Percentiles rank a stretch among this genome's conserved stretches.
Evolutionary conservation across 2,113 vertebrate species (phyloP).

Genomic region (Barbus barbus): DNA sequence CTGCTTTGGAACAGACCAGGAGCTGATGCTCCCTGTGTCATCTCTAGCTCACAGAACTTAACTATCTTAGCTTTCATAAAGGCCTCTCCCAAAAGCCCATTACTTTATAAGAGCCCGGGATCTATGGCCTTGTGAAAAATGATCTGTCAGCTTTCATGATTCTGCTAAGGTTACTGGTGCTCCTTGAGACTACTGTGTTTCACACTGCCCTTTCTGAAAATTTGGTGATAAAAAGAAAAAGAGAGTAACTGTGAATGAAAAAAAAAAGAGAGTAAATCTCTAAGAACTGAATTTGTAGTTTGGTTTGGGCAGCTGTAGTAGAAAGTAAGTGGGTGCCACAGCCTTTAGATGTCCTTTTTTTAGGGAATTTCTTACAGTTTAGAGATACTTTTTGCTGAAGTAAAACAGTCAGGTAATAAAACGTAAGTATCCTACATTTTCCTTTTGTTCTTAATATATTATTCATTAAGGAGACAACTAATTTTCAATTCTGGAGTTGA

Average conservation of each 20-base stretch:
- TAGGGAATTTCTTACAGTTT: conserved; percentile 38
- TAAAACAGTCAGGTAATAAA: conserved; percentile 33
- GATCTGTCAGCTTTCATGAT: conserved; percentile 84
- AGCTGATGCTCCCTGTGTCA: conserved; percentile 73
- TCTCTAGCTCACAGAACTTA: conserved; percentile 80
- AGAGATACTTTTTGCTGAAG: background rate
- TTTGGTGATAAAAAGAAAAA: conserved; percentile 59
- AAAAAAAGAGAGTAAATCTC: conserved; percentile 41
- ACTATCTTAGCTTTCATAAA: conserved; percentile 84
- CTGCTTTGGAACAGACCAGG: conserved; percentile 72
- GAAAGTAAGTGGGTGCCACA: conserved; percentile 52
- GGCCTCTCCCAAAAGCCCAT: conserved; percentile 80
- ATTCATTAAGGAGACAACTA: conserved; percentile 54
- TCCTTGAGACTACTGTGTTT: conserved; percentile 71
- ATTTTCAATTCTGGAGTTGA: conserved; percentile 49
- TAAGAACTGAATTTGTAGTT: conserved; percentile 47
- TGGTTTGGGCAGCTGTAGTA: conserved; percentile 40
- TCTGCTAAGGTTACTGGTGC: conserved; percentile 79
- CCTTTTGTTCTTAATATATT: conserved; percentile 52
- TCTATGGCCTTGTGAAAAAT: conserved; percentile 84
- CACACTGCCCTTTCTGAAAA: conserved; percentile 65
- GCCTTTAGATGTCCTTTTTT: background rate
- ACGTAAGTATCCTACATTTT: conserved; percentile 47
- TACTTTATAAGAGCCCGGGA: conserved; percentile 80
- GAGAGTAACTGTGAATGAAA: conserved; percentile 41